A percentile compares a stretch with the other conserved stretches of the same genome.
These are phyloP conservation scores for Trichonephila inaurata DNA, from an alignment of 1,140 invertebrate species.

Conservation along the genomic window DNA sequence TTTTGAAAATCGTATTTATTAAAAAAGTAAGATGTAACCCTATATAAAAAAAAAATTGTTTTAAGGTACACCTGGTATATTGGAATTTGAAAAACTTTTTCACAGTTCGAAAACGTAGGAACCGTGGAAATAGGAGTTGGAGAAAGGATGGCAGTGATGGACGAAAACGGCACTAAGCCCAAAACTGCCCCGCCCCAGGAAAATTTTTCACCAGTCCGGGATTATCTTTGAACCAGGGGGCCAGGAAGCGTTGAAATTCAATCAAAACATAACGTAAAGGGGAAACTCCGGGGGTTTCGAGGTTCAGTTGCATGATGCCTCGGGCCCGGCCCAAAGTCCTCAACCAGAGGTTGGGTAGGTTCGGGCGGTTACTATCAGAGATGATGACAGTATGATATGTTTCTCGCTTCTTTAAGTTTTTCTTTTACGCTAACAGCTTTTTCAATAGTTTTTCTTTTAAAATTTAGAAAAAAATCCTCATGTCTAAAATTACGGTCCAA, in stretches of 20 bases:
- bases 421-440: too few species aligned
- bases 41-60: too few species aligned
- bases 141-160: conserved; percentile 77
- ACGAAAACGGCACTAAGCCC: not conserved
- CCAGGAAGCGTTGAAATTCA: not conserved
- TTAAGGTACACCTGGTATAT: conserved; percentile 84
- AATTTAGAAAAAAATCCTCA: too few species aligned
- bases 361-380: conserved; percentile 26
- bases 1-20: too few species aligned
- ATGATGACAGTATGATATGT: conserved; percentile 82
- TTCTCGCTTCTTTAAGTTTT: too few species aligned
- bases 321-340: not conserved
- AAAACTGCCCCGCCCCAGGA: not conserved
- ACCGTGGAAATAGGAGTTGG: conserved; percentile 82
- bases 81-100: conserved; percentile 84
- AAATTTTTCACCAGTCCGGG: not conserved
- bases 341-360: not conserved
- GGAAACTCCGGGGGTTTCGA: not conserved
- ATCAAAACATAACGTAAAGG: conserved; percentile 11
- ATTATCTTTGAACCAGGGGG: not conserved
- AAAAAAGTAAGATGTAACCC: too few species aligned
- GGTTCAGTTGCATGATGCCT: not conserved
- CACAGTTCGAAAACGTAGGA: conserved; percentile 84
- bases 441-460: too few species aligned
- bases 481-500: too few species aligned